Percentiles rank a stretch among this genome's conserved stretches.
phyloP scores from a whole-genome alignment of 2,113 vertebrate species.

The Otocyon megalotis region DNA sequence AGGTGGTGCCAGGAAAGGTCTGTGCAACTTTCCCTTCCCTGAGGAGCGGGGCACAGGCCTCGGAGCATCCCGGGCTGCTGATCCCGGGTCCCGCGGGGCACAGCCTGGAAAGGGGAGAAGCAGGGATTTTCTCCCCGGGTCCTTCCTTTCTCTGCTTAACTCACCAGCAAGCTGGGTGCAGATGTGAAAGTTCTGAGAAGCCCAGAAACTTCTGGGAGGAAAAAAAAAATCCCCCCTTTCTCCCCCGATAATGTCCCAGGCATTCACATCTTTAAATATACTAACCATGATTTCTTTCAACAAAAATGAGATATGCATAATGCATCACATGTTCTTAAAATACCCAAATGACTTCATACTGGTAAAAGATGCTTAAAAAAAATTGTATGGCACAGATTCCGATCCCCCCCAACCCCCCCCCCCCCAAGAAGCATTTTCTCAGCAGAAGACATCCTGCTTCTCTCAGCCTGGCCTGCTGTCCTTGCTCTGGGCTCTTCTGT shows the following conservation, averaged over 20 bases:
- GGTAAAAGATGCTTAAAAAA: slow-evolving; percentile 53
- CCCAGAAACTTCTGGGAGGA: slow-evolving; percentile 10
- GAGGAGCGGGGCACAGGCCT: not conserved
- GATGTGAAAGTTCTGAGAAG: slow-evolving; percentile 67
- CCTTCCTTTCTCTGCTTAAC: not conserved
- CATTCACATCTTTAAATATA: slow-evolving; percentile 70
- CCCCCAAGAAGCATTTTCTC: not conserved
- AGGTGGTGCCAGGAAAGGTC: not conserved
- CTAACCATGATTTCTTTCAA: slow-evolving; percentile 67
- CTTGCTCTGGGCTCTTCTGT: not conserved
- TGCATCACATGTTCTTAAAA: slow-evolving; percentile 68
- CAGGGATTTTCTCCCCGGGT: not conserved
- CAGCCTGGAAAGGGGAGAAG: not conserved
- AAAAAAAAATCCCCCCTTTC: not conserved
- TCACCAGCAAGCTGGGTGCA: slow-evolving; percentile 12
- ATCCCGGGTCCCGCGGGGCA: not conserved
- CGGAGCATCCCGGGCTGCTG: not conserved
- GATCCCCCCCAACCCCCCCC: not conserved
- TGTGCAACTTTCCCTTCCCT: not conserved
- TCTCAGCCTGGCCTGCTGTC: not conserved
- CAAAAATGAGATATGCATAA: slow-evolving; percentile 65
- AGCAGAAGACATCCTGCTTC: not conserved
- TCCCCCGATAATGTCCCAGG: slow-evolving; percentile 61
- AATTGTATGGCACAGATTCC: not conserved
- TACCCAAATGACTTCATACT: slow-evolving; percentile 64